Base-by-base conservation (phyloP, 2,113 vertebrate species). In the Tetraodon nigroviridis region DNA sequence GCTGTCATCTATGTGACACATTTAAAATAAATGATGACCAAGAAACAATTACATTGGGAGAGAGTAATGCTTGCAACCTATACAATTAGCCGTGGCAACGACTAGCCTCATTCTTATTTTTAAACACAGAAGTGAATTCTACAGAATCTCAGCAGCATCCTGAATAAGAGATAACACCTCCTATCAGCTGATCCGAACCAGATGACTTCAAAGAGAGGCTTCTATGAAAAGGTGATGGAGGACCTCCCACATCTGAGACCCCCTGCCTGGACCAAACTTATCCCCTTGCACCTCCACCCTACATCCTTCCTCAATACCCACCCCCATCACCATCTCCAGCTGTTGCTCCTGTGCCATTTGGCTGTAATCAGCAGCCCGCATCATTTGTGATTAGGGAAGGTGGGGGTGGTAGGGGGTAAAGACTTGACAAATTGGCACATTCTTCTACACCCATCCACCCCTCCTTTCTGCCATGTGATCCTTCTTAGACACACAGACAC, bases 281-380 rank as follows among this genome's bases (percentile, higher is more conserved):
- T 88, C 89, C 86, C 53, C 87, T 86, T 91, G 90, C 88, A 57
- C 79, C 80, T 84, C 87, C 69, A n/a, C 71, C 82, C 73, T 19
- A 70, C 82, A 87, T 89, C 90, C 86, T 89, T 83, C 84, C 90
- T 80, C 78, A 62, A 49, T 40, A 45, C 7, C 55, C 74, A 82
- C 42, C 18, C 18, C 16, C 44, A 8, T 19, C 32, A 53, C 16
- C 42, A 20, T n/a, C 32, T 67, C 49, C 88, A 91, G 63, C 73
- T 66, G 91, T 89, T 88, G 91, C 75, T 87, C 75, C 67, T 64
- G 76, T 61, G 75, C 89, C 88, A 90, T 93, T 93, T 93, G 92
- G 90, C 91, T 90, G 91, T 87, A 93, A 93, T 94, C 92, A 92
- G 90, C 90, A 83, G 48, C 87, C 86, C 65, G 87, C 90, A 92